Base-by-base conservation (phyloP, 2,888 invertebrate species). In the Nezara viridula region DNA sequence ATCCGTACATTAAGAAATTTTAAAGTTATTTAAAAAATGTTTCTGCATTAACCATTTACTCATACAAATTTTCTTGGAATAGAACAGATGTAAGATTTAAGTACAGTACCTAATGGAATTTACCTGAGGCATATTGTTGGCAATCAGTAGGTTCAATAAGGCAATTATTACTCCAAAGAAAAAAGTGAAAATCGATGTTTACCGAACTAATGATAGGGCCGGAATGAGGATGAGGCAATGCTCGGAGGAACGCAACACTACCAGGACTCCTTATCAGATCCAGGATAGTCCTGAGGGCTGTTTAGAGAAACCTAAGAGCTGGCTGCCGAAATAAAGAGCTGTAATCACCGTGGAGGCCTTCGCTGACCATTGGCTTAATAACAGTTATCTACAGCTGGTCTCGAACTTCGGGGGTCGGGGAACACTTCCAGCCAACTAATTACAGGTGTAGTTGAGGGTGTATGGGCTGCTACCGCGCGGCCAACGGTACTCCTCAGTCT, bases 171-270 rank as follows among this genome's bases (percentile, higher is more conserved):
- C 66, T 3, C 6, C 32, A 3, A 47, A 81, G 47, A 3, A 47
- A 81, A n/a, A 44, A 47, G 81, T n/a, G 81, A n/a, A 44, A 81
- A 44, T 81, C n/a, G n/a, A 40, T 81, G 81, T 81, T 81, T 81
- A 47, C 44, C 10, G n/a, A 44, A 47, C 81, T 81, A 44, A 81
- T 81, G 44, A 81, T 81, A 47, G 44, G 44, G 44, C 2, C 44
- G 16, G 10, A 21, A 73, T 16, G 7, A 73, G 66, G 66, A 73
- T 73, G 66, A 19, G 66, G 66, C 66, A 73, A 73, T 37, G 19
- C 32, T 37, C 32, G 14, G 6, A 14, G 14, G 66, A 73, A 73
- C 32, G 32, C 66, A 73, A 60, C 60, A 60, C 60, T 60, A 27
- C 60, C 60, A 60, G 27, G 16, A 44, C 81, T 81, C 81, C 44